Base-by-base conservation (phyloP, 2,797 vertebrate genomes). In the Pseudochromis fuscus region DNA sequence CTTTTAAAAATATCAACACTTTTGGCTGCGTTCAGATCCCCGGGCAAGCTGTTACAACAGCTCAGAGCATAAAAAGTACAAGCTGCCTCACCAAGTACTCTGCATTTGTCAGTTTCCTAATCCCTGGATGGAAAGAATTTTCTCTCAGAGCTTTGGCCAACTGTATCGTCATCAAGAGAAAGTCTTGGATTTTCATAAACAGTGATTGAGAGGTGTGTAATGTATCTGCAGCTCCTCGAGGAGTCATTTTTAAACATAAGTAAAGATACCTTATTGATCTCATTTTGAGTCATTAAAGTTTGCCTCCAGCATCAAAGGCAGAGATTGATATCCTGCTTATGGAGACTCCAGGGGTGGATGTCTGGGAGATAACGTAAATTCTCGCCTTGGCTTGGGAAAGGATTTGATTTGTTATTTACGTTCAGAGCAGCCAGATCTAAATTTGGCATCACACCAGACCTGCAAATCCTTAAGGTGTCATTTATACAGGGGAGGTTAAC, bases 381-480 rank as follows among this genome's bases (percentile, higher is more conserved):
- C 53, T 52, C 8, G 0, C 19, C 24, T n/a, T 11, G 4, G 23
- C 25, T 81, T 30, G 1, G 13, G 16, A 65, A n/a, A 35, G 25
- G 35, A 49, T 84, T 75, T 71, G 6, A 65, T 57, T 78, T 1
- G 16, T 57, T 70, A 52, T 72, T 64, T 74, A 67, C 25, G 8
- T 72, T 59, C 33, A 35, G 9, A 16, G 62, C 42, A 44, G 49
- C 52, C 35, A 13, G 23, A 69, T 89, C 74, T 73, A 80, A 76
- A 77, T 73, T 28, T 87, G 78, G 65, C 79, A 27, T 13, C n/a
- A 15, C 23, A 51, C 67, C 59, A 65, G 67, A 72, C 67, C 74
- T 6, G 27, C 75, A 82, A 80, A 83, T 85, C 82, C 74, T 82
- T 42, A 45, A 72, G 58, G 75, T 87, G 72, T 84, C 61, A 74